Evolutionary conservation across 2,888 invertebrate species (phyloP).

Genomic region (Criorhina ranunculi): DNA sequence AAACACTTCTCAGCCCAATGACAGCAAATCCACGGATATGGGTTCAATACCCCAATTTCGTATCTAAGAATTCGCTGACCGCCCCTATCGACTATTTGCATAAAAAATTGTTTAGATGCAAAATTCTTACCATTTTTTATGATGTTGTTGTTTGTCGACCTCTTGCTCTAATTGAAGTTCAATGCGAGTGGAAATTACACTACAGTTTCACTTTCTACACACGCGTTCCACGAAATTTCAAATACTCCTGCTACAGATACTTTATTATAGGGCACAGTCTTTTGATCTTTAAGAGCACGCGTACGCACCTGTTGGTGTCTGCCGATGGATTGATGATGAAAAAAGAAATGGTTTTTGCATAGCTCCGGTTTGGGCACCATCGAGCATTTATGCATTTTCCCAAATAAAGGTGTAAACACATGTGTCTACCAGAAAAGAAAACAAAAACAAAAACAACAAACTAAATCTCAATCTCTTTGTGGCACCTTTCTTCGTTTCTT

Average conservation of each 20-base stretch:
- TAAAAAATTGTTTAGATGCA: neutral
- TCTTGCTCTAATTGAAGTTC: constrained; percentile 1
- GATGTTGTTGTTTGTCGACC: neutral
- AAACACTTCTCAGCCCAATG: neutral
- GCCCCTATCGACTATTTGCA: neutral
- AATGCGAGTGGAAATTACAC: constrained; percentile 31
- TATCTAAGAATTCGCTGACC: constrained; percentile 5
- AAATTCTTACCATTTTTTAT: constrained; percentile 51
- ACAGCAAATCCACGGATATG: neutral
- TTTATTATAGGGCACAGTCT: neutral
- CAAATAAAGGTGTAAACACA: constrained; percentile 31
- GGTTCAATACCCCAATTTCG: neutral
- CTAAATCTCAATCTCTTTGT: constrained; percentile 14
- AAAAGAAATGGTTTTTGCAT: constrained; percentile 52
- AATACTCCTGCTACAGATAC: neutral
- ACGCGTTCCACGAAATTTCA: constrained; percentile 22
- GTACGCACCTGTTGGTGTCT: constrained; percentile 55
- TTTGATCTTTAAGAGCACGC: constrained; percentile 5
- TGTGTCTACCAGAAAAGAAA: neutral
- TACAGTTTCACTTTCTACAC: constrained; percentile 50
- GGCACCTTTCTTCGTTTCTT: constrained; percentile 28
- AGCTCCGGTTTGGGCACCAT: constrained; percentile 10
- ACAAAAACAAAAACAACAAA: constrained; percentile 1
- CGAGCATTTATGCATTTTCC: constrained; percentile 45
- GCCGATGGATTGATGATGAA: constrained; percentile 54